Base-by-base conservation (phyloP, 1,140 invertebrate genomes). In the Aleiodes sp. region DNA sequence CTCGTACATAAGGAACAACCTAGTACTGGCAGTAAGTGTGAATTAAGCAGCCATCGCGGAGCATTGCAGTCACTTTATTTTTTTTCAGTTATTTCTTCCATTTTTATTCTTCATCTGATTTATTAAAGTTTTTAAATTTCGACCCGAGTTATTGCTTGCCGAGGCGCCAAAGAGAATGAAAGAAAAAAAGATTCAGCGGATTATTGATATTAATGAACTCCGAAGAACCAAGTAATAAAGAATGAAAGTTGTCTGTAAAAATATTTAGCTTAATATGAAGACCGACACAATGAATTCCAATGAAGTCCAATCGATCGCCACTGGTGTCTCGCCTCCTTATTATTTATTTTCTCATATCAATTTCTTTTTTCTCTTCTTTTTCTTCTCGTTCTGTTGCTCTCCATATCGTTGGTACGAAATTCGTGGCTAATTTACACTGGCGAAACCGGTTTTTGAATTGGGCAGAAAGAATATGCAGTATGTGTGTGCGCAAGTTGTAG, bases 341-440 rank as follows among this genome's bases (percentile, higher is more conserved):
- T 12, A 62, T 62, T 37, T 62, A 37, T 37, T 33, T 37, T 62
- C 60, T 21, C 60, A 24, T 29, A 10, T 39, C 37, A 26, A 24
- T 39, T 43, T 28, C 9, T 16, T 59, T 33, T 59, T 59, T 31
- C 33, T 59, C 2, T 12, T n/a, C 28, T 26, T 14, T n/a, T 4
- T 59, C 21, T 31, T 29, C n/a, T 0, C 26, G 26, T 52, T 52
- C 21, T 16, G 1, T 7, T 52, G 19, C 21, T 8, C 46, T 24
- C 26, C 21, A 52, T 52, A 52, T 52, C 19, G 46, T 52, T 52
- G 46, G 10, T 43, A 24, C 16, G 29, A 69, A 69, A 65, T 72
- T 69, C 37, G 63, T 59, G 59, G 66, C 43, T 59, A 69, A 68
- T 72, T 72, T 59, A 46, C 70, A 59, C 63, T 31, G 41, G 41